Evolutionary conservation across 2,888 invertebrate species (phyloP).

Genomic region (Crematogaster levior): DNA sequence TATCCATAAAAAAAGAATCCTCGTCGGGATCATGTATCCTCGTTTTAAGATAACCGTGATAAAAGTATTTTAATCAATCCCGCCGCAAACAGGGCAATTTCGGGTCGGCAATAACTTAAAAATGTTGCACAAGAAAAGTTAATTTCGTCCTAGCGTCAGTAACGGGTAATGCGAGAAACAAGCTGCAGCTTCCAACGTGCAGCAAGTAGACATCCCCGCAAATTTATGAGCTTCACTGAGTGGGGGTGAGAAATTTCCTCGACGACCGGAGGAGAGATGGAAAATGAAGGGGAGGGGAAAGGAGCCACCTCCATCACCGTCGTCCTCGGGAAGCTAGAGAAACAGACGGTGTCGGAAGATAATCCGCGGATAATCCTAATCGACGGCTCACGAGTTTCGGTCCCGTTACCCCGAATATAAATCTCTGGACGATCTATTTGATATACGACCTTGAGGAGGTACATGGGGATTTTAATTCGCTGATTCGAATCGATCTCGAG

Average conservation of each 20-base stretch:
- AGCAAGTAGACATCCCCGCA: constrained; percentile 58
- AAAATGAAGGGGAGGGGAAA: constrained; percentile 18
- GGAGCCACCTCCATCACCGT: background rate
- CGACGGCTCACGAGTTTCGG: constrained; percentile 72
- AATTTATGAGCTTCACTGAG: constrained; percentile 56
- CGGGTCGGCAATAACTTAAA: constrained; percentile 31
- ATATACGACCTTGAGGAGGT: background rate
- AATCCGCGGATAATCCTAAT: constrained; percentile 81
- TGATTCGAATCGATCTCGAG: background rate
- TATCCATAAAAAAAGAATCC: background rate
- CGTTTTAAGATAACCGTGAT: background rate
- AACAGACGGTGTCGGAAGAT: constrained; percentile 66
- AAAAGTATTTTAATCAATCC: constrained; percentile 41
- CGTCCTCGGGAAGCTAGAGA: constrained; percentile 53
- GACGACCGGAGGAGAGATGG: background rate
- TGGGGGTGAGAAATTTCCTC: constrained; percentile 34
- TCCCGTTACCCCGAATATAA: constrained; percentile 55
- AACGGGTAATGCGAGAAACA: constrained; percentile 29
- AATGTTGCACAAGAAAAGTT: constrained; percentile 54
- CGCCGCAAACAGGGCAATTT: constrained; percentile 17
- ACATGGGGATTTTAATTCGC: constrained; percentile 14
- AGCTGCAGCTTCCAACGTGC: constrained; percentile 13
- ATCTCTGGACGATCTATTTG: constrained; percentile 71
- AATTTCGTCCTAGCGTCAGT: constrained; percentile 51
- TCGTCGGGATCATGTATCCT: background rate